A percentile compares a stretch with the other conserved stretches of the same genome.
Conservation (phyloP, 2,113 vertebrate genomes). For the Acinonyx jubatus region DNA sequence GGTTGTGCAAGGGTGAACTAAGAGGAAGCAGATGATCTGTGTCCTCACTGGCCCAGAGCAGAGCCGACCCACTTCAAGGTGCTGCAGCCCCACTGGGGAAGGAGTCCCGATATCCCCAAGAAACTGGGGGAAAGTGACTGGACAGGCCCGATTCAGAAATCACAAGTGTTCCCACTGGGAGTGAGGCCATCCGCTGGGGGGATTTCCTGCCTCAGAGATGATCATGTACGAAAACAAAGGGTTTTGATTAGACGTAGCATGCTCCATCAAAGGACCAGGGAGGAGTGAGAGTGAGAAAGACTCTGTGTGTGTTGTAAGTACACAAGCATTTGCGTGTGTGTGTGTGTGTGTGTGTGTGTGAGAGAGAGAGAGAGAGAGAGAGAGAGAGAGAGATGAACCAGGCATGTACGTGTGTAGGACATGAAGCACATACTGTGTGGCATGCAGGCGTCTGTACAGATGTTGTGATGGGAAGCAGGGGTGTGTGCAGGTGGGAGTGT, state of each 20-base stretch:
- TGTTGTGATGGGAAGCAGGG: not conserved
- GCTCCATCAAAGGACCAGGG: not conserved
- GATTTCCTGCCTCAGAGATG: not conserved
- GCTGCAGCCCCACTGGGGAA: not conserved
- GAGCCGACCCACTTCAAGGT: not conserved
- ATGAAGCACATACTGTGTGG: not conserved
- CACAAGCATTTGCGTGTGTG: not conserved
- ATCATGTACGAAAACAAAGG: not conserved
- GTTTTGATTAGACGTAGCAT: not conserved
- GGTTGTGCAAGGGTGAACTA: not conserved
- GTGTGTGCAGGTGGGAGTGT: not conserved
- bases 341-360: too few species aligned
- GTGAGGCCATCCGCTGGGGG: not conserved
- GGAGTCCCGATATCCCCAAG: not conserved
- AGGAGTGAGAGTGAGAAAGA: not conserved
- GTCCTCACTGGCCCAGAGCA: not conserved
- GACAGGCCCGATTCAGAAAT: not conserved
- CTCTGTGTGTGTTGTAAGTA: not conserved
- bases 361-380: too few species aligned
- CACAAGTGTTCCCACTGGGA: not conserved
- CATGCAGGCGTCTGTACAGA: not conserved
- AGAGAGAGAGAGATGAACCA: not conserved
- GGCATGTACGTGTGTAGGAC: not conserved
- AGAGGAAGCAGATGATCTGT: not conserved
- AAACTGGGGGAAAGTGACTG: not conserved